These are phyloP conservation scores for Thryonomys swinderianus DNA, from an alignment of 2,113 vertebrate species.

Conservation along the genomic window DNA sequence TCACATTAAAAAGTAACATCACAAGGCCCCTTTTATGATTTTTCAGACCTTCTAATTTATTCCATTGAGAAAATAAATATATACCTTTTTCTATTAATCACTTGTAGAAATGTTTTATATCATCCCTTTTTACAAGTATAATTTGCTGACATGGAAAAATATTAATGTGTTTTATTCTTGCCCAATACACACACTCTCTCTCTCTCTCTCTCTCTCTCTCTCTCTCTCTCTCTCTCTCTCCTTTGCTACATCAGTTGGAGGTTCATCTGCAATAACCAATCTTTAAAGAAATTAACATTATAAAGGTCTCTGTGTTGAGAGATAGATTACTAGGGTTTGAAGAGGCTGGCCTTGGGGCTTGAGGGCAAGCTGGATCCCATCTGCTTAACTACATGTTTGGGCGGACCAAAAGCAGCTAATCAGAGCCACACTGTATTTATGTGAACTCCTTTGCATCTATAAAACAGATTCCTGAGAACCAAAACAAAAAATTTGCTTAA, in stretches of 20 bases:
- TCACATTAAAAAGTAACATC: background rate
- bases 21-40: background rate
- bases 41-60: background rate
- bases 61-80: background rate
- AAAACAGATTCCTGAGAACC: slow-evolving; percentile 46
- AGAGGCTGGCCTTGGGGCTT: background rate
- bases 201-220: too few relatives aligned
- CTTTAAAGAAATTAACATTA: background rate
- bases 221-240: background rate
- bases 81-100: background rate
- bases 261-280: background rate
- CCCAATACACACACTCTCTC: background rate
- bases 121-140: background rate
- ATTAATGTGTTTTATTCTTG: background rate
- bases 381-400: slow-evolving; percentile 55
- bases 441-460: slow-evolving; percentile 21
- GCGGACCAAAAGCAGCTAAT: slow-evolving; percentile 63
- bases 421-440: slow-evolving; percentile 17
- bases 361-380: slow-evolving; percentile 43
- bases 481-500: slow-evolving; percentile 4
- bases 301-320: background rate
- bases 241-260: background rate
- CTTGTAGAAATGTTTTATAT: background rate
- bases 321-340: background rate
- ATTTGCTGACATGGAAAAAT: slow-evolving; percentile 12